phyloP scores from a whole-genome alignment of 1,140 invertebrate genomes.

The Drosophila rhopaloa region DNA sequence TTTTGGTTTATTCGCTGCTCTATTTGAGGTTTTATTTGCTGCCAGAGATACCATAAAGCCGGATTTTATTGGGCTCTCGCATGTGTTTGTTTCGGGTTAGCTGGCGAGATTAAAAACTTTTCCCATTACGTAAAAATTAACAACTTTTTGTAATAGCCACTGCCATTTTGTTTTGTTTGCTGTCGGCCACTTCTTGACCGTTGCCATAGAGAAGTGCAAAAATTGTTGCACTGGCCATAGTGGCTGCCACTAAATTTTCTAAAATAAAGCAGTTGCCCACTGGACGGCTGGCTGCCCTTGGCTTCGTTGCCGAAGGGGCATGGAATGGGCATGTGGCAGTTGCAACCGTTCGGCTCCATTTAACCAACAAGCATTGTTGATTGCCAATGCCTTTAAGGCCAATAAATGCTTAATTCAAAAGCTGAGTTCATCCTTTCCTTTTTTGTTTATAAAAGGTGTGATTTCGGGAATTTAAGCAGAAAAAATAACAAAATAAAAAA shows the following conservation, averaged over 20 bases:
- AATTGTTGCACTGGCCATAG: constrained; percentile 61
- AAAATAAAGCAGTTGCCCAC: constrained; percentile 51
- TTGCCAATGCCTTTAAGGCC: constrained; percentile 27
- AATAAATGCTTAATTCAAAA: constrained; percentile 18
- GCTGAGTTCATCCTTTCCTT: too few species aligned
- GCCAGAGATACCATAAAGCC: constrained; percentile 65
- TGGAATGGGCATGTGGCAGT: constrained; percentile 24
- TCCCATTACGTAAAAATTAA: constrained; percentile 80
- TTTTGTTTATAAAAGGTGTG: too few species aligned
- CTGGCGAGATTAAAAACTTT: constrained; percentile 75
- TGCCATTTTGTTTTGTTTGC: constrained; percentile 33
- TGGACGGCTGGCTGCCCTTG: constrained; percentile 20
- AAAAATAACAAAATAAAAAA: too few species aligned
- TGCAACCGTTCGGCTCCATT: constrained; percentile 45
- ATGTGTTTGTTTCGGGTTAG: constrained; percentile 26
- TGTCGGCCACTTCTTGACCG: constrained; percentile 35
- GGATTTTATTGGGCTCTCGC: constrained; percentile 68
- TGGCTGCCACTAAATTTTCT: constrained; percentile 59
- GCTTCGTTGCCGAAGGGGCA: constrained; percentile 17
- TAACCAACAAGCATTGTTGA: constrained; percentile 46
- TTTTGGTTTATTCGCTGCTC: constrained; percentile 56
- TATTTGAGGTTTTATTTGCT: constrained; percentile 49
- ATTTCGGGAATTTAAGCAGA: too few species aligned
- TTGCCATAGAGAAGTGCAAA: constrained; percentile 25
- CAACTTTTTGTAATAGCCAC: constrained; percentile 56